phyloP scores from a whole-genome alignment of 2,113 vertebrate genomes.

The Nothobranchius furzeri region DNA sequence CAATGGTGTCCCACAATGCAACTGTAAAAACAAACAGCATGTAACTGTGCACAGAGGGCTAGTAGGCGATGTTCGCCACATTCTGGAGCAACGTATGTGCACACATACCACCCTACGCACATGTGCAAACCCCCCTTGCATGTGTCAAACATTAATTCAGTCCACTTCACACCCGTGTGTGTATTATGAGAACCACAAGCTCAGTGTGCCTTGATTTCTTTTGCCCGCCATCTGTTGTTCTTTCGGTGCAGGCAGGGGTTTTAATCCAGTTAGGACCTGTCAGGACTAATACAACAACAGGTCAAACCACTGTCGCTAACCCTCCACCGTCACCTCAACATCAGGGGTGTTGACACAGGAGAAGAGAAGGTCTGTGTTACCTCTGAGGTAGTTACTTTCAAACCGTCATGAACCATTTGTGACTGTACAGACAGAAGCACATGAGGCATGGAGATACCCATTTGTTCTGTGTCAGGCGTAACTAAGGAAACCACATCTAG shows the following conservation, averaged over 20 bases:
- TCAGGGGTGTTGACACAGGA: conserved; percentile 54
- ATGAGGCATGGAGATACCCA: neutral
- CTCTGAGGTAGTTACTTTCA: conserved; percentile 55
- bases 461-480: conserved; percentile 8
- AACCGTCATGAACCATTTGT: conserved; percentile 25
- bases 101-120: conserved; percentile 6
- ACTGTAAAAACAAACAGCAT: conserved; percentile 73
- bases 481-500: neutral
- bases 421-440: neutral
- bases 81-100: conserved; percentile 28
- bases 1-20: conserved; percentile 72
- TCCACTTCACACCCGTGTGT: conserved; percentile 29
- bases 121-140: conserved; percentile 25
- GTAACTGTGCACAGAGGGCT: conserved; percentile 46
- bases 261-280: conserved; percentile 73
- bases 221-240: conserved; percentile 33
- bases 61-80: conserved; percentile 50
- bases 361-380: conserved; percentile 37
- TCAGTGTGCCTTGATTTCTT: conserved; percentile 23
- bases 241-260: conserved; percentile 35
- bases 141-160: conserved; percentile 47
- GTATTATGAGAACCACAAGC: conserved; percentile 57
- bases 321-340: conserved; percentile 17
- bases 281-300: conserved; percentile 63
- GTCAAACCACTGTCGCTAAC: conserved; percentile 45